These are phyloP conservation scores for Melitaea athalia DNA, from an alignment of 2,888 invertebrate genomes.

Conservation along the genomic window DNA sequence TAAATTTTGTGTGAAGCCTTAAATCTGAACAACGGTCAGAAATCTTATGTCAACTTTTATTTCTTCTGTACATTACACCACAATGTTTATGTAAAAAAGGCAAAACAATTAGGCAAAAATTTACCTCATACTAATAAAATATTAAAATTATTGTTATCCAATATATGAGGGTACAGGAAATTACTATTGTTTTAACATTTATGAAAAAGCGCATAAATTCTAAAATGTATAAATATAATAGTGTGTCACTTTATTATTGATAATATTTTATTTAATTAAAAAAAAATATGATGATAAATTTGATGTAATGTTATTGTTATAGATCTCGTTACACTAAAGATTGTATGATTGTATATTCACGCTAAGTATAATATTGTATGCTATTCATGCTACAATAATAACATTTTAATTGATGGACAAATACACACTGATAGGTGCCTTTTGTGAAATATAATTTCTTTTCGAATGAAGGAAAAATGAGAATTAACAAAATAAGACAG, in stretches of 20 bases:
- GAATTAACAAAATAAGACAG: not conserved
- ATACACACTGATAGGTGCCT: constrained; percentile 1
- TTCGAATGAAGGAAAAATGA: not conserved
- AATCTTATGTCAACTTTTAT: too few species aligned
- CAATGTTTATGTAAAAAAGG: not conserved
- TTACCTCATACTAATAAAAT: not conserved
- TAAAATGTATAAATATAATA: not conserved
- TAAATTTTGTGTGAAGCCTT: too few species aligned
- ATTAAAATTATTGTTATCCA: too few species aligned
- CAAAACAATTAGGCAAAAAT: too few species aligned
- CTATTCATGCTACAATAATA: not conserved
- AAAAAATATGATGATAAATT: too few species aligned
- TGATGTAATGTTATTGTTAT: not conserved
- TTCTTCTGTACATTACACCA: not conserved
- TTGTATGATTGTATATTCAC: not conserved
- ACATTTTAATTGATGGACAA: not conserved
- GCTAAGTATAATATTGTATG: not conserved
- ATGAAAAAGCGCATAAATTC: not conserved
- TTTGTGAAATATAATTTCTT: not conserved
- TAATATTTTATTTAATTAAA: not conserved
- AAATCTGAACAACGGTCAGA: too few species aligned
- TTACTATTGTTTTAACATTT: not conserved
- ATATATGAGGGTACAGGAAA: not conserved
- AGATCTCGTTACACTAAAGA: not conserved
- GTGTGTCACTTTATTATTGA: too few species aligned